Evolutionary conservation across 2,888 invertebrate species (phyloP).

Genomic region (Cosmia trapezina): DNA sequence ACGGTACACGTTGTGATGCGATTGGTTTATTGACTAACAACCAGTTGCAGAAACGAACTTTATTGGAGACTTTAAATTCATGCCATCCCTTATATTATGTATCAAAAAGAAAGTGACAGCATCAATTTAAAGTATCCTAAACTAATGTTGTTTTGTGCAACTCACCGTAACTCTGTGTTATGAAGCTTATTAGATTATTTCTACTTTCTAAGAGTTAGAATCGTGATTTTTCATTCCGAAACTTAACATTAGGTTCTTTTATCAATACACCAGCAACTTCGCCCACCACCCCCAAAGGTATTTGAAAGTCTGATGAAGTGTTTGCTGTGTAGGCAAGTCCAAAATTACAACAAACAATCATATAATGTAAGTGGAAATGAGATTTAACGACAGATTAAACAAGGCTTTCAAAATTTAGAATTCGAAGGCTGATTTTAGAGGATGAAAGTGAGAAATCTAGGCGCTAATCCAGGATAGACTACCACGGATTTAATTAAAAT

Average conservation of each 20-base stretch:
- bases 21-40: slow-evolving; percentile 41
- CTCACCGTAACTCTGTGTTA: neutral
- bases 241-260: too few relatives aligned
- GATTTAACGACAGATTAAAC: neutral
- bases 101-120: too few relatives aligned
- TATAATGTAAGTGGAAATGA: neutral
- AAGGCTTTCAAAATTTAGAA: neutral
- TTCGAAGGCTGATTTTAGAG: neutral
- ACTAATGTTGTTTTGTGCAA: too few relatives aligned
- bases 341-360: neutral
- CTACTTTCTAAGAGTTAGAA: neutral
- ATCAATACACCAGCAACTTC: neutral
- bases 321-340: too few relatives aligned
- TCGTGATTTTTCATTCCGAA: neutral
- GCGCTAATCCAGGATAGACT: slow-evolving; percentile 18
- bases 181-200: neutral
- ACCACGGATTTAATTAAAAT: slow-evolving; percentile 35
- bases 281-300: too few relatives aligned
- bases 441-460: neutral
- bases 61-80: too few relatives aligned
- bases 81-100: too few relatives aligned
- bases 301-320: too few relatives aligned
- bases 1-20: slow-evolving; percentile 70
- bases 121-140: too few relatives aligned
- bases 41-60: too few relatives aligned